phyloP scores from a whole-genome alignment of 2,113 vertebrate species.

The Tursiops truncatus region DNA sequence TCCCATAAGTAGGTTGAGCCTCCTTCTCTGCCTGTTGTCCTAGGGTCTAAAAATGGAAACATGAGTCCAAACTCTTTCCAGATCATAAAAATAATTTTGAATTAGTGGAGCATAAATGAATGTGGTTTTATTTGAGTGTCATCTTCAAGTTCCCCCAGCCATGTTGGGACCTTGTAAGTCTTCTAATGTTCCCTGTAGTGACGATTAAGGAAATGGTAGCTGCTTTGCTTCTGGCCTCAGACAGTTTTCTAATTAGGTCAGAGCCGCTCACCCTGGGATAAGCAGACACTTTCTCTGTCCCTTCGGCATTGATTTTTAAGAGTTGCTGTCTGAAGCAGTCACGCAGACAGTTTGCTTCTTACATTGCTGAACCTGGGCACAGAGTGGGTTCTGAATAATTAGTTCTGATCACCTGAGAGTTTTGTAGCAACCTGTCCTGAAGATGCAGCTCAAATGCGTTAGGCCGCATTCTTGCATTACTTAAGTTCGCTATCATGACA shows the following conservation, averaged over 20 bases:
- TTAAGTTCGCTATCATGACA: background rate
- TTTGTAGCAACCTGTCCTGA: background rate
- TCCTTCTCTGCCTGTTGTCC: slow-evolving; percentile 62
- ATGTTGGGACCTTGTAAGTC: background rate
- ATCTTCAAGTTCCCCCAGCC: slow-evolving; percentile 14
- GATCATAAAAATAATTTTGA: slow-evolving; percentile 57
- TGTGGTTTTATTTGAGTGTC: background rate
- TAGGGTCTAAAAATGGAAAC: slow-evolving; percentile 59
- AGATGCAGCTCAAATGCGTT: background rate
- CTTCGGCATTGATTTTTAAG: background rate
- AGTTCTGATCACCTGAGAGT: background rate
- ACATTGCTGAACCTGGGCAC: background rate
- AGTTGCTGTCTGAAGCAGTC: background rate
- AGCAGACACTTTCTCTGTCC: background rate
- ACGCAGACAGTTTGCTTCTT: background rate
- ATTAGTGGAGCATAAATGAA: slow-evolving; percentile 50
- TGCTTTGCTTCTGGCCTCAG: background rate
- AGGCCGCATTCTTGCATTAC: background rate
- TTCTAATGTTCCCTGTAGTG: background rate
- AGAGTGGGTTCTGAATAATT: background rate
- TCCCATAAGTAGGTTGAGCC: slow-evolving; percentile 47
- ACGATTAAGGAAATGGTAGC: background rate
- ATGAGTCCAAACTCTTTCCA: background rate
- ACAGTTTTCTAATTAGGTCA: slow-evolving; percentile 21
- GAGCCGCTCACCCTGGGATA: background rate